Base-by-base conservation (phyloP, 2,113 vertebrate genomes). In the Varanus salvator region DNA sequence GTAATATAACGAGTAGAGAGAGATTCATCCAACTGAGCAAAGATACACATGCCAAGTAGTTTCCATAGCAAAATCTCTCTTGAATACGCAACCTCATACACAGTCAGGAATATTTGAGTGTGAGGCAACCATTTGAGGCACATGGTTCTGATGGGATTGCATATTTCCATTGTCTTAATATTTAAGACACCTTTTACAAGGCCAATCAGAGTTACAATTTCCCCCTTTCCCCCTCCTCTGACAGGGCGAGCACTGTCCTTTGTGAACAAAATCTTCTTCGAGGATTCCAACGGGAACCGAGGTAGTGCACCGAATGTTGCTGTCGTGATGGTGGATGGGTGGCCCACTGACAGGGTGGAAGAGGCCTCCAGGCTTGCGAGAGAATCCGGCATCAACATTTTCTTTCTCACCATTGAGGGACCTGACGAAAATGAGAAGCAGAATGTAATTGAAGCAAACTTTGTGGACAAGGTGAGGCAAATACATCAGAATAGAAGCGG, bases 361-460 rank as follows among this genome's bases (percentile, higher is more conserved):
- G 99, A 99, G 93, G 98, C 98, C 0, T 98, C 99, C 0, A 97
- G 98, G 69, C 96, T 98, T 0, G 98, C 98, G 11, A 97, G 99
- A 57, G 99, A 99, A 96, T 99, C 99, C 0, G 99, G 99, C 89
- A 99, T 99, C 97, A 99, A 99, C 92, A 98, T 99, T 91, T 99
- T 99, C 96, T 99, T 99, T 90, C 98, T 99, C 95, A 99, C 99
- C 87, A 97, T 99, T 23, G 99, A 99, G 96, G 98, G 98, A 60
- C 97, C 99, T 0, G 97, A 97, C 83, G 98, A 99, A 87, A 98
- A 94, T 0, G 99, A 99, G 95, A 99, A 98, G 85, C 97, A 98
- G 84, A 98, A 97, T 0, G 93, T 99, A 90, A 90, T 97, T 0
- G 99, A 99, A 94, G 90, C 96, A 57, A 97, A 98, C 96, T 99